These are phyloP conservation scores for Conus betulinus DNA, from an alignment of 1,140 invertebrate genomes.

Conservation along the genomic window DNA sequence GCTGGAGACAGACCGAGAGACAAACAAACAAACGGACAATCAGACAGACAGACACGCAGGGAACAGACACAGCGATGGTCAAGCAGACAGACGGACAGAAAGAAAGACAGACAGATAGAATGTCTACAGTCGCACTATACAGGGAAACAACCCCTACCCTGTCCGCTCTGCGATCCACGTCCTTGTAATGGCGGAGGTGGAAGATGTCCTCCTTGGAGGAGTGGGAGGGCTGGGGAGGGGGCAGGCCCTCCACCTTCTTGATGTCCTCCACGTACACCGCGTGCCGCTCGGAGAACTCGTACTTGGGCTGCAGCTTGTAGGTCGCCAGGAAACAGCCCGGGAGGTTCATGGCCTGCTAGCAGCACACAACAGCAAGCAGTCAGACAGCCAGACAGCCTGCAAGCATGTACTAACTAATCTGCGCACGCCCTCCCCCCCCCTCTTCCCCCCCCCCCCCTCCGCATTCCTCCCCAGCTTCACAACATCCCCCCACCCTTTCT, in stretches of 20 bases:
- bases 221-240: constrained; percentile 48
- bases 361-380: too few relatives aligned
- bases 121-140: too few relatives aligned
- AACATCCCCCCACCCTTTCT: too few relatives aligned
- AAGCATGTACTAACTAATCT: background rate
- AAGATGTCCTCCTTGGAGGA: constrained; percentile 51
- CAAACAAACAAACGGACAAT: background rate
- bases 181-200: constrained; percentile 40
- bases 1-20: background rate
- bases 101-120: too few relatives aligned
- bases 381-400: background rate
- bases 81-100: too few relatives aligned
- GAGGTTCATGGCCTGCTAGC: constrained; percentile 10
- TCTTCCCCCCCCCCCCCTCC: too few relatives aligned
- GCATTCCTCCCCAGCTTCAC: too few relatives aligned
- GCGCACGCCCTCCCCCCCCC: too few relatives aligned
- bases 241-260: constrained; percentile 46
- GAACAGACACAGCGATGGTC: too few relatives aligned
- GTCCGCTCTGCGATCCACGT: constrained; percentile 50
- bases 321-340: constrained; percentile 55
- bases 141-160: constrained; percentile 40
- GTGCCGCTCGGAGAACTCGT: constrained; percentile 43
- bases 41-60: background rate
- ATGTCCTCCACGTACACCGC: constrained; percentile 52
- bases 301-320: constrained; percentile 54